phyloP scores from a whole-genome alignment of 2,797 vertebrate genomes.

The Serranus cabrilla region DNA sequence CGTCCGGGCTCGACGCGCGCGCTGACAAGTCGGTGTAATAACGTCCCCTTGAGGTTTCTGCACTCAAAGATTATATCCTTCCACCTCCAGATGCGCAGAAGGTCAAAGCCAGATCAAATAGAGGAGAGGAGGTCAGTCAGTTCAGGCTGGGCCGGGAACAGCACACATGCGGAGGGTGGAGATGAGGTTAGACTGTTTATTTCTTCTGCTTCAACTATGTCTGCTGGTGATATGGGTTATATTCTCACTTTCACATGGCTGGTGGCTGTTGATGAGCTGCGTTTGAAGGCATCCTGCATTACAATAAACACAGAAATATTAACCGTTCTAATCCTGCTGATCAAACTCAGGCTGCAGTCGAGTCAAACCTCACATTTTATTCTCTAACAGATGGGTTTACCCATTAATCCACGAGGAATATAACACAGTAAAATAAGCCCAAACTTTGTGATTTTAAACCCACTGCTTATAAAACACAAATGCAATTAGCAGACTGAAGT shows the following conservation, averaged over 20 bases:
- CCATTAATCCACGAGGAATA: slow-evolving; percentile 34
- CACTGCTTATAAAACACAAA: background rate
- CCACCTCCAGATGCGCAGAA: slow-evolving; percentile 66
- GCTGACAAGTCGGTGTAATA: slow-evolving; percentile 30
- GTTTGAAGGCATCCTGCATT: slow-evolving; percentile 24
- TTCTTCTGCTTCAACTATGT: slow-evolving; percentile 49
- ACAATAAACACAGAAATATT: slow-evolving; percentile 20
- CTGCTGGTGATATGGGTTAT: slow-evolving; percentile 32
- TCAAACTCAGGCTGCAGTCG: too few species aligned
- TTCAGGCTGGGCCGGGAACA: slow-evolving; percentile 43
- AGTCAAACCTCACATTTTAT: slow-evolving; percentile 1
- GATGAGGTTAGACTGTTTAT: slow-evolving; percentile 58
- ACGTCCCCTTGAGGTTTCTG: slow-evolving; percentile 47
- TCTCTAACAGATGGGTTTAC: slow-evolving; percentile 33
- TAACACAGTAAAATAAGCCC: slow-evolving; percentile 23
- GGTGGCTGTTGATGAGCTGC: slow-evolving; percentile 24
- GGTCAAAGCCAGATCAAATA: slow-evolving; percentile 70
- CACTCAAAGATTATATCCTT: slow-evolving; percentile 61
- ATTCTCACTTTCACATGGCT: slow-evolving; percentile 31
- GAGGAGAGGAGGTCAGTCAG: slow-evolving; percentile 56
- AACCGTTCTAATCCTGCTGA: background rate
- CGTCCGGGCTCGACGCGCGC: slow-evolving; percentile 31
- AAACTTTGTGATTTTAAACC: background rate
- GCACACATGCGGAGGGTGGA: slow-evolving; percentile 59
- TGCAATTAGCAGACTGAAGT: background rate